Evolutionary conservation across 1,140 invertebrate genomes (phyloP), one percentile per base, ranked within the genome.

Genomic region (Propsilocerus akamusi): DNA sequence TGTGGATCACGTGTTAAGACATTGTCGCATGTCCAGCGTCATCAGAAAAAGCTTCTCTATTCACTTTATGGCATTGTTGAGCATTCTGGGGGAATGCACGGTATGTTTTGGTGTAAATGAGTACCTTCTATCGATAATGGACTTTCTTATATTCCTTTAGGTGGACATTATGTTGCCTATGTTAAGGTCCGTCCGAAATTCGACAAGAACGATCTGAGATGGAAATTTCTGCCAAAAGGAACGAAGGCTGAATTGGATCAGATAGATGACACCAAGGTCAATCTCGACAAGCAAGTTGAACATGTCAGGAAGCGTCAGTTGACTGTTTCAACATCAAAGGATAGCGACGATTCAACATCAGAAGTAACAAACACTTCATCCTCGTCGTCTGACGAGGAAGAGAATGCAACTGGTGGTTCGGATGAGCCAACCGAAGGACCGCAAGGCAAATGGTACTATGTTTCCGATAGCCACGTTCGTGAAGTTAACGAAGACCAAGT

Each of bases 61-160:
- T 81, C 86, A 0, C 68, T 98, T 17, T 98, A 95, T 60, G 94
- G 91, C 4, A 78, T 99, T 6, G 92, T 98, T 12, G 90, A 92
- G 60, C 95, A 99, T 61, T 84, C 80, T 51, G 95, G 95, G 3
- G 78, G 80, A 12, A 76, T 96, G 53, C 80, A 83, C 57, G 83
- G 86, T 47, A 95, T 94, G 4, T 95, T 98, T 68, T 98, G 84
- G 92, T n/a, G 90, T 93, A 6, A 98, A 93, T n/a, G n/a, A n/a
- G n/a, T n/a, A n/a, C n/a, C n/a, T n/a, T n/a, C n/a, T n/a, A n/a
- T n/a, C n/a, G n/a, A n/a, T n/a, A n/a, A n/a, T n/a, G n/a, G n/a
- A n/a, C n/a, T n/a, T n/a, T n/a, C n/a, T 34, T 8, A 20, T 14
- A 17, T 48, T 24, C 22, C 48, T 25, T 24, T 7, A 22, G 26